Percentiles rank a stretch among this genome's conserved stretches.
phyloP scores from a whole-genome alignment of 2,888 invertebrate genomes.

The Orthosia cruda region DNA sequence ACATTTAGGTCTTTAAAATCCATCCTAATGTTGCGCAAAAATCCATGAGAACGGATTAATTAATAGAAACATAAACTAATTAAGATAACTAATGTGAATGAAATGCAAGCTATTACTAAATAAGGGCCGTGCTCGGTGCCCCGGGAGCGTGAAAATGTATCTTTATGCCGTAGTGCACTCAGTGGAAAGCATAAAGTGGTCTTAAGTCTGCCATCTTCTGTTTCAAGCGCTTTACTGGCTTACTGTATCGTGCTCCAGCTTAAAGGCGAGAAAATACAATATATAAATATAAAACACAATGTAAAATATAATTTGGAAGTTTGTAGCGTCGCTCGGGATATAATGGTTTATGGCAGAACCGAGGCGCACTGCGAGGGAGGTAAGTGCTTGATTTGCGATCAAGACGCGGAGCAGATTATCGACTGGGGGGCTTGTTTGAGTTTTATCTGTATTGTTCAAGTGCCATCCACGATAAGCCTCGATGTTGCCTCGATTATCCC shows the following conservation, averaged over 20 bases:
- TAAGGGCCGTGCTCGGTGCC: constrained; percentile 53
- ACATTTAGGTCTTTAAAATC: background rate
- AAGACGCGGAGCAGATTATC: constrained; percentile 55
- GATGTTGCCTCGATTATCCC: constrained; percentile 61
- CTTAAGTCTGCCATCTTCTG: constrained; percentile 79
- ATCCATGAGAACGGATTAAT: constrained; percentile 6
- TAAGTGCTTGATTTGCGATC: constrained; percentile 57
- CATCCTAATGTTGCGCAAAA: background rate
- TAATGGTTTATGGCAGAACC: constrained; percentile 47
- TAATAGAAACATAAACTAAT: constrained; percentile 30
- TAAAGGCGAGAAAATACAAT: constrained; percentile 64
- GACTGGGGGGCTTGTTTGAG: constrained; percentile 52
- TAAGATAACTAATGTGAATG: constrained; percentile 41
- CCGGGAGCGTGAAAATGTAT: constrained; percentile 73
- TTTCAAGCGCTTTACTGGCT: constrained; percentile 76
- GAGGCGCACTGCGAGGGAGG: constrained; percentile 33
- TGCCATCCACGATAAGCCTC: constrained; percentile 57
- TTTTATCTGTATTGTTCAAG: constrained; percentile 65
- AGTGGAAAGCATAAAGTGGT: constrained; percentile 79
- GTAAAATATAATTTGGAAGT: constrained; percentile 60
- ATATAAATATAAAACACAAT: constrained; percentile 54
- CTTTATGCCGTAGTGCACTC: constrained; percentile 83
- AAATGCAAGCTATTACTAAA: constrained; percentile 39
- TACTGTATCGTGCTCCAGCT: constrained; percentile 72
- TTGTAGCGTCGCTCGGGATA: constrained; percentile 41